A percentile compares a stretch with the other conserved stretches of the same genome.
These are phyloP conservation scores for Prunella himalayana DNA, from an alignment of 2,113 vertebrate genomes.

Conservation along the genomic window DNA sequence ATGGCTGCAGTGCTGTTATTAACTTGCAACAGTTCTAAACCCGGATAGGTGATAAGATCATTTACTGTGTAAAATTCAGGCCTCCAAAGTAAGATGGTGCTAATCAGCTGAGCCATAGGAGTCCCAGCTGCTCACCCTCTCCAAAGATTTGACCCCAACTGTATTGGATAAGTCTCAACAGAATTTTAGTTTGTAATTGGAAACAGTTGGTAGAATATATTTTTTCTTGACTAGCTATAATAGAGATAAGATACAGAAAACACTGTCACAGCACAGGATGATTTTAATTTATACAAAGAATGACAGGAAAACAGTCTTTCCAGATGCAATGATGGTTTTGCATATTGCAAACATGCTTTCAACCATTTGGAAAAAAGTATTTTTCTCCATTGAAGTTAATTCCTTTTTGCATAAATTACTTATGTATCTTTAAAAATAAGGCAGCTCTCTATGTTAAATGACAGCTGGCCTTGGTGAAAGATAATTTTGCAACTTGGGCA, in stretches of 20 bases:
- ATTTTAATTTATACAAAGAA: slow-evolving; percentile 10
- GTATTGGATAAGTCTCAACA: background rate
- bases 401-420: background rate
- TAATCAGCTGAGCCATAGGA: background rate
- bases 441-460: background rate
- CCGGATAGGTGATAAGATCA: slow-evolving; percentile 50
- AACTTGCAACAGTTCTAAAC: slow-evolving; percentile 35
- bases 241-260: slow-evolving; percentile 2
- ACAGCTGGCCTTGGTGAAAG: background rate
- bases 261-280: background rate
- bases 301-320: background rate
- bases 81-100: background rate
- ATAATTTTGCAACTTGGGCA: background rate
- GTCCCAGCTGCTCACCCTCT: background rate
- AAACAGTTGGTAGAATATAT: slow-evolving; percentile 9
- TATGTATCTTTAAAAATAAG: slow-evolving; percentile 1
- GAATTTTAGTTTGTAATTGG: slow-evolving; percentile 3
- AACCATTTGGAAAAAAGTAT: background rate
- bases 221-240: background rate
- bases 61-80: slow-evolving; percentile 43
- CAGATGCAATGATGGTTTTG: background rate
- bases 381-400: background rate
- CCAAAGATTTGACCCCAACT: background rate
- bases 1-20: slow-evolving; percentile 6
- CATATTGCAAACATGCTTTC: background rate